Percentiles rank a stretch among this genome's conserved stretches.
These are phyloP conservation scores for Drosophila prolongata DNA, from an alignment of 2,888 invertebrate genomes.

Conservation along the genomic window DNA sequence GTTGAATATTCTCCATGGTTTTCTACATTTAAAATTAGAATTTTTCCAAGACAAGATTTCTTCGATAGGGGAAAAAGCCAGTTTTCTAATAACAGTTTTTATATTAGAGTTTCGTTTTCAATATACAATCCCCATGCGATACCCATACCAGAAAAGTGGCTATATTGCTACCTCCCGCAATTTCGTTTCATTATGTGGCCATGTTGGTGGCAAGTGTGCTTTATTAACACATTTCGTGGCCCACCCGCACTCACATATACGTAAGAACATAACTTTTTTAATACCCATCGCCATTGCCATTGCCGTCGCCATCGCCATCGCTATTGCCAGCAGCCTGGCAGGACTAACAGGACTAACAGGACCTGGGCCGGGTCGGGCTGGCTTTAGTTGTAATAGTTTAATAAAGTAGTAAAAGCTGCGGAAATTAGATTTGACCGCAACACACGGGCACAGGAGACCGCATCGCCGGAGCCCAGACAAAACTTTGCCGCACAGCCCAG, in stretches of 20 bases:
- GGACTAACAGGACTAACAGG: slow-evolving; percentile 7
- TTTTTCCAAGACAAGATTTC: too few relatives aligned
- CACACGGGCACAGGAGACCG: slow-evolving; percentile 59
- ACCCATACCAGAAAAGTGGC: slow-evolving; percentile 23
- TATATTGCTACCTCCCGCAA: slow-evolving; percentile 64
- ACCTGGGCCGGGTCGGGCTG: slow-evolving; percentile 12
- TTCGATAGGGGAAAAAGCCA: too few relatives aligned
- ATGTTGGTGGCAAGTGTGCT: slow-evolving; percentile 79
- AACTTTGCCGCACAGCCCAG: slow-evolving; percentile 57
- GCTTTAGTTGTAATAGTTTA: slow-evolving; percentile 80
- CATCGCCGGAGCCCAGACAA: slow-evolving; percentile 30
- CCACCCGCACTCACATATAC: slow-evolving; percentile 19
- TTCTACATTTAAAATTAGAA: too few relatives aligned
- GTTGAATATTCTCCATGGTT: too few relatives aligned
- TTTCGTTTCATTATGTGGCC: slow-evolving; percentile 79
- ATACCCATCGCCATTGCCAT: slow-evolving; percentile 57
- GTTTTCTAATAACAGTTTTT: not conserved
- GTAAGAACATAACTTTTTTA: slow-evolving; percentile 70
- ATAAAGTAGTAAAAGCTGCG: slow-evolving; percentile 81
- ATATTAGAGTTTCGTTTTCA: not conserved
- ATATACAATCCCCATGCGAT: slow-evolving; percentile 1
- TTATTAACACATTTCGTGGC: slow-evolving; percentile 75
- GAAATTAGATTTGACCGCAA: slow-evolving; percentile 81
- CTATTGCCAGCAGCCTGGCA: slow-evolving; percentile 17
- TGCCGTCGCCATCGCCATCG: slow-evolving; percentile 5